These are phyloP conservation scores for Cololabis saira DNA, from an alignment of 2,113 vertebrate genomes.

Conservation along the genomic window DNA sequence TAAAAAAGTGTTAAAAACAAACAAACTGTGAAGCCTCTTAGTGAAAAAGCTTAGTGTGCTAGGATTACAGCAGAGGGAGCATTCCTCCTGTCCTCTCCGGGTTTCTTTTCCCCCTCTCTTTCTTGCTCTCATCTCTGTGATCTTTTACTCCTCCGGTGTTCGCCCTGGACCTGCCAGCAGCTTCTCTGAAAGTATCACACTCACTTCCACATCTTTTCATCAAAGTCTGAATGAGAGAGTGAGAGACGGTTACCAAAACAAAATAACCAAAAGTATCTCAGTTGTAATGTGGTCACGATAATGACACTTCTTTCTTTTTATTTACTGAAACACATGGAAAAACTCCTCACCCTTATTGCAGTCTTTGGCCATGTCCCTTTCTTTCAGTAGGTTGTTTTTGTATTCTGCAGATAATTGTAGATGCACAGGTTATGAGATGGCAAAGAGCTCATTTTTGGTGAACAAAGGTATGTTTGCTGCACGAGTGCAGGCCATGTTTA, in stretches of 20 bases:
- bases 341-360: constrained; percentile 88
- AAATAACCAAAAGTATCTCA: neutral
- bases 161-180: constrained; percentile 95
- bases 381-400: constrained; percentile 98
- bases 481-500: neutral
- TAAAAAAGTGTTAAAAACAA: neutral
- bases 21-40: constrained; percentile 13
- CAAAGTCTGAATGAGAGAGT: constrained; percentile 84
- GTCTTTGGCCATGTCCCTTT: constrained; percentile 86
- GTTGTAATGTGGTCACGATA: too few relatives aligned
- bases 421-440: constrained; percentile 8
- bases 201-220: constrained; percentile 92
- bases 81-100: constrained; percentile 66
- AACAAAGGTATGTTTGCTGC: neutral
- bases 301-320: neutral
- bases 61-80: constrained; percentile 68
- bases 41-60: constrained; percentile 48
- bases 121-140: constrained; percentile 11
- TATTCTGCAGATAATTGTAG: constrained; percentile 82
- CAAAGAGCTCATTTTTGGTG: neutral
- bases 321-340: neutral
- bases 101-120: constrained; percentile 1
- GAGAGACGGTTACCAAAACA: constrained; percentile 1
- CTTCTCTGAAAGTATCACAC: constrained; percentile 51
- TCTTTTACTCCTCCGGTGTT: constrained; percentile 45